Evolutionary conservation across 2,888 invertebrate genomes (phyloP).

Genomic region (Ceriagrion tenellum): DNA sequence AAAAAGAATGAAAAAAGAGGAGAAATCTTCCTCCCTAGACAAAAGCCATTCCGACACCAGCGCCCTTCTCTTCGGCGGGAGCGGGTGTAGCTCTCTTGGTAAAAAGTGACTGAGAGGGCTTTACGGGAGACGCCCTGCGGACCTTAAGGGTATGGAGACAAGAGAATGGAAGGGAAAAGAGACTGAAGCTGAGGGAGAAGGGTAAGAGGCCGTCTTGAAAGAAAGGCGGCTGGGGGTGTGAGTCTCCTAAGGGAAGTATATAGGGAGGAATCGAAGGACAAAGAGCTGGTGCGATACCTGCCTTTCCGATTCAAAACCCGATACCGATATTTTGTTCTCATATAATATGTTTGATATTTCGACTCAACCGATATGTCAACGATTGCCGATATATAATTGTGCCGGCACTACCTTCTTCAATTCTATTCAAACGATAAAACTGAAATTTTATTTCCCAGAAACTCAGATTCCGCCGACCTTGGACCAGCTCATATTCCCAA

Average conservation of each 20-base stretch:
- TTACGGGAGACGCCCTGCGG: background rate
- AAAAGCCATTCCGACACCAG: background rate
- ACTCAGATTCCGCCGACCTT: too few species aligned
- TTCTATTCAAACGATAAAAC: too few species aligned
- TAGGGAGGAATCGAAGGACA: background rate
- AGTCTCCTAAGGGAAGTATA: background rate
- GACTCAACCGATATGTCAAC: too few species aligned
- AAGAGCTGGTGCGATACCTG: background rate
- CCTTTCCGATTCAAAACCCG: too few species aligned
- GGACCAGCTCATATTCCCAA: too few species aligned
- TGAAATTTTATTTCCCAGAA: too few species aligned
- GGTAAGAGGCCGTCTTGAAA: background rate
- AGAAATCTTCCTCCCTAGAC: background rate
- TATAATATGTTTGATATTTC: too few species aligned
- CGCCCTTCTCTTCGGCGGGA: background rate
- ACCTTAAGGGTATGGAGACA: background rate
- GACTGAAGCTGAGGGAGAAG: background rate
- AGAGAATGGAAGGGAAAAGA: background rate
- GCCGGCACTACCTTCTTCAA: too few species aligned
- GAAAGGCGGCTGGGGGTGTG: background rate
- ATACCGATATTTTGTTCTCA: too few species aligned
- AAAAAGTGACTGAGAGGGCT: background rate
- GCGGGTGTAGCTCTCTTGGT: background rate
- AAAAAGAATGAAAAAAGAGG: background rate
- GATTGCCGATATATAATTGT: too few species aligned